Evolutionary conservation across 2,113 vertebrate species (phyloP), one percentile per base, ranked within the genome.

Genomic region (Ictalurus furcatus): DNA sequence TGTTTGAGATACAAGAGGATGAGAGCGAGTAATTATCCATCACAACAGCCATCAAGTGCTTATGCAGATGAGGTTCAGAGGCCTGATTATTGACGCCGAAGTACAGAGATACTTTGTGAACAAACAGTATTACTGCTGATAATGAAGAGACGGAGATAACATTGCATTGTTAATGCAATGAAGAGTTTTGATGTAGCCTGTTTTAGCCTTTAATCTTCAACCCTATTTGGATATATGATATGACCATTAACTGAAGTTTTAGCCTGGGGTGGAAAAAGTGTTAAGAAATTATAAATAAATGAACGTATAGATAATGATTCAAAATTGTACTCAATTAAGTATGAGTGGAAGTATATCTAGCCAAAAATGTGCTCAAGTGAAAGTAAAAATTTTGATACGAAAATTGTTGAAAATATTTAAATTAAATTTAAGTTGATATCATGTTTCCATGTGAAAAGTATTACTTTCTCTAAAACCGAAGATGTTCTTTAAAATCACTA

Each of bases 11-110:
- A 79, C 74, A 65, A 48, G 56, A 23, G 73, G 58, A 79, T 48
- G 58, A 79, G 25, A 30, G 58, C 16, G 2, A 79, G 14, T 79
- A 79, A 79, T 79, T 79, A 79, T 87, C 58, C 74, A 67, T 65
- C 28, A 87, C 40, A 52, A 87, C 58, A 87, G 40, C 40, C 14
- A 80, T 48, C 61, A 78, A 87, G 86, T 67, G 61, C 58, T 87
- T 65, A 65, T 87, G 74, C 58, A 65, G n/a, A 87, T 79, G 25
- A 40, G 85, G 71, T 44, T 86, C 34, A 76, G 34, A 76, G 69
- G 30, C 69, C 44, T 58, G 54, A 76, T 79, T 61, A 87, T 61
- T 87, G 85, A 87, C 1, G 48, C 34, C n/a, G 34, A 76, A 40
- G 37, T 56, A 71, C 84, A 85, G 58, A 63, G 25, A 74, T 34